Base-by-base conservation (phyloP, 2,113 vertebrate genomes). In the Astatoreochromis straeleni region DNA sequence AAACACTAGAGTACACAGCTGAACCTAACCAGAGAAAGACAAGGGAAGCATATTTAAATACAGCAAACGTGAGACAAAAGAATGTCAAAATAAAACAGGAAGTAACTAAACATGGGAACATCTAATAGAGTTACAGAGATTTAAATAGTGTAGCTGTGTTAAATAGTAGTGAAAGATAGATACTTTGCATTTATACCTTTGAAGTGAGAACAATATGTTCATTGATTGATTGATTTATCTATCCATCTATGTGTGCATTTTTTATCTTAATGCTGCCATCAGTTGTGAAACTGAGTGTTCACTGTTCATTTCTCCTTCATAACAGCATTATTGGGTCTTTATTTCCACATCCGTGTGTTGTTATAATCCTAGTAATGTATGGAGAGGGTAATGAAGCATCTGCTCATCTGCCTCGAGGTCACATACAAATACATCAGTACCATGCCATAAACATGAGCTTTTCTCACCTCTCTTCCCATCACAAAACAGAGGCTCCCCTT, bases 321-420 rank as follows among this genome's bases (percentile, higher is more conserved):
- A 19, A 60, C 78, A 51, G 63, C 84, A 78, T 89, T 80, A 4
- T 2, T 13, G 7, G 75, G 70, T 58, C 82, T 83, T 73, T 87
- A 87, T 91, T 93, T 90, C 84, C 85, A 90, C 83, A 79, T 89
- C 81, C 81, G 51, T 88, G 89, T 92, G 88, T 87, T 89, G 85
- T 89, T 92, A 78, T 89, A 88, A 91, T 88, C 87, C 85, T 83
- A 63, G 85, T 89, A 88, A 82, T 75, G 90, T 91, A 86, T 38
- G 68, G 81, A 86, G 89, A 93, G 85, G 57, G 83, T 94, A 96
- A 94, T 93, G 92, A 94, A 95, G 91, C 95, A 93, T 92, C 92
- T 94, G 92, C 87, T 89, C 81, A 78, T 92, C 84, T 87, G 94
- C 93, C 94, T 93, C 14, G 8, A 85, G 94, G 93, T 93, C 84